Base-by-base conservation (phyloP, 2,113 vertebrate species). In the Myxocyprinus asiaticus region DNA sequence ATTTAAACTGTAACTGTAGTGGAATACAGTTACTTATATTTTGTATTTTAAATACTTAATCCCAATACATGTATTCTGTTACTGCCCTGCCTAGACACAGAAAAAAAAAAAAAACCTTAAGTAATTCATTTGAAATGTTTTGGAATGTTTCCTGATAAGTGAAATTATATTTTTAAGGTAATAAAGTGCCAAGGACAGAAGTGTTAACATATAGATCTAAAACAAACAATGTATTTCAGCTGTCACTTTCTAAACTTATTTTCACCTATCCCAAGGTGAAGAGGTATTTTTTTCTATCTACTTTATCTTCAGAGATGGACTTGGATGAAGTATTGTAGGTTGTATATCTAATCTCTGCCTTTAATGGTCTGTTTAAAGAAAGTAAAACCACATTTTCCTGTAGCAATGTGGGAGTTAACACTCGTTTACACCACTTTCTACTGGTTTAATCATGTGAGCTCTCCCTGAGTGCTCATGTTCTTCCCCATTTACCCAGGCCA, bases 401-500 rank as follows among this genome's bases (percentile, higher is more conserved):
- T 48, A 15, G 56, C 45, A 74, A 59, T 7, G 44, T 62, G 71
- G 0, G 4, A 76, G 74, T 65, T 65, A 76, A 65, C 61, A 15
- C 33, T 53, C 8, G 0, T 65, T 76, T 66, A 42, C 50, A 7
- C 8, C 62, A 55, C 48, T 42, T 76, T 76, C 58, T 53, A 14
- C 55, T 55, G 58, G 58, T 79, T 70, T 79, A 55, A 79, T 65
- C 69, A 55, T 64, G 22, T 33, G 22, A 33, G 22, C 22, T 33
- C 22, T 33, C 22, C 22, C 3, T 53, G 50, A 72, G 69, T 14
- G 51, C 48, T 64, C 7, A 42, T 79, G 59, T 79, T 79, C 68
- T 72, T 22, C 67, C 48, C 48, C 68, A 79, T 79, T 79, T 79
- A 72, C 67, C 48, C 22, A 33, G 22, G 22, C 67, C 59, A 14